Conservation (phyloP, 37 sponge, comb jelly and placozoan genomes). For the Cladorhizidae sp. region DNA sequence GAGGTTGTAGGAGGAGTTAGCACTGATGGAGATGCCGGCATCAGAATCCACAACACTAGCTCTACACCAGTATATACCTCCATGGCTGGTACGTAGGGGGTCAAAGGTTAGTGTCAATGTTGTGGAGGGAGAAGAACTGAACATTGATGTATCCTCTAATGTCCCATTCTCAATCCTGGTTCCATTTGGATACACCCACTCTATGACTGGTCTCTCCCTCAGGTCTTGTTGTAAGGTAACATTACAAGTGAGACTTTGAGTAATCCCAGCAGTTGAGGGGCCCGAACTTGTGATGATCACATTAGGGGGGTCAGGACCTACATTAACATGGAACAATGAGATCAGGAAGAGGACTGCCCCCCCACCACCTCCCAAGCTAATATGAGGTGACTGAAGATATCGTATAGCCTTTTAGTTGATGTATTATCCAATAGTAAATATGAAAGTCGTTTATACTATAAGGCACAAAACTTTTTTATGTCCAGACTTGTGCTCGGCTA, state of each 20-base stretch:
- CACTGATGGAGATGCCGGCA: neutral
- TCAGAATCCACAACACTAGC: neutral
- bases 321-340: no score
- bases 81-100: neutral
- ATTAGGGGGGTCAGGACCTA: no score
- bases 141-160: neutral
- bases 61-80: neutral
- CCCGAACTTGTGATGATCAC: neutral
- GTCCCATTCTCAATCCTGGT: neutral
- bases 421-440: no score
- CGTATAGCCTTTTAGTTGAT: no score
- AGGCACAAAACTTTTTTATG: no score
- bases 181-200: neutral
- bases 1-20: neutral
- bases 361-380: no score
- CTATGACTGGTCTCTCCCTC: neutral
- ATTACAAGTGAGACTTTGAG: slow-evolving; percentile 24
- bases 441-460: no score
- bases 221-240: neutral
- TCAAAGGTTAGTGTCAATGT: neutral
- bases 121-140: neutral
- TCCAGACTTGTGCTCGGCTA: no score
- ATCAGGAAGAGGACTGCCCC: no score
- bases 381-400: no score
- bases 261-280: slow-evolving; percentile 12